Conservation (phyloP, 2,113 vertebrate genomes). For the Eulacestoma nigropectus region DNA sequence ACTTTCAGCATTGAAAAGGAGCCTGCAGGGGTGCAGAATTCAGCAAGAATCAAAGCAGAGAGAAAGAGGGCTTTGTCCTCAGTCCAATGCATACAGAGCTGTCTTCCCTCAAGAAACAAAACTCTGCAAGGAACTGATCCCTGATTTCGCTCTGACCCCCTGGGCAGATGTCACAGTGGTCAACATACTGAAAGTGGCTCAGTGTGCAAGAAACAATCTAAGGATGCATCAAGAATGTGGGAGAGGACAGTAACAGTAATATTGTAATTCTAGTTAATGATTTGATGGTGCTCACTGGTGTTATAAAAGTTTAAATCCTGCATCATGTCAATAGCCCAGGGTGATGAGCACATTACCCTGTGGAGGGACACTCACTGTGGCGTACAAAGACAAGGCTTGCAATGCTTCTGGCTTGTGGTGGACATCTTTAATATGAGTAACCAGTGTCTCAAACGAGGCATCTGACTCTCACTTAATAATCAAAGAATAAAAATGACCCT, state of each 20-base stretch:
- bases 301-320: background rate
- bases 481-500: background rate
- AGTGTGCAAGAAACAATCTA: background rate
- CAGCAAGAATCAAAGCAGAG: background rate
- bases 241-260: background rate
- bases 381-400: background rate
- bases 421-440: background rate
- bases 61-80: background rate
- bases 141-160: background rate
- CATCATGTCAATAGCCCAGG: background rate
- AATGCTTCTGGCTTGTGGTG: fast-evolving
- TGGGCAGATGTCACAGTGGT: background rate
- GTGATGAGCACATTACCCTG: background rate
- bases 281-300: background rate
- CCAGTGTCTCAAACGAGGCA: background rate
- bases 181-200: background rate
- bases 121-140: background rate
- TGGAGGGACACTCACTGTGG: background rate
- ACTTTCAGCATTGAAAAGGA: background rate
- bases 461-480: background rate
- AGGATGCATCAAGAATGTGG: background rate
- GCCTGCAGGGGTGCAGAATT: background rate
- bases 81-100: background rate
- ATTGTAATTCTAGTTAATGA: background rate
- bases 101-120: background rate